These are phyloP conservation scores for Polypterus senegalus DNA, from an alignment of 2,113 vertebrate genomes.

Conservation along the genomic window DNA sequence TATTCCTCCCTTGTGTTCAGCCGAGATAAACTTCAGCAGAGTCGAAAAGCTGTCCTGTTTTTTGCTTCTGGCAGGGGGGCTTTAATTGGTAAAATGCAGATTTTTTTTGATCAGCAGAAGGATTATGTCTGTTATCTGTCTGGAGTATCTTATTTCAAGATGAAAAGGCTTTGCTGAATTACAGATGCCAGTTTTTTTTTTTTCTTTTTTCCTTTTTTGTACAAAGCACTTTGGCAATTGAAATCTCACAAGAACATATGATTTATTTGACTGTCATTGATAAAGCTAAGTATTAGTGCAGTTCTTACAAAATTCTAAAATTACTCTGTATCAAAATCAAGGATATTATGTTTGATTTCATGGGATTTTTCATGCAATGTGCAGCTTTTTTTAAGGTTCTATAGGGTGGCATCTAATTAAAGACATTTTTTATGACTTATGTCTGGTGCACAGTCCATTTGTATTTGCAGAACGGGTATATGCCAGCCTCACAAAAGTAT, in stretches of 20 bases:
- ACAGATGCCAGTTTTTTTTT: conserved; percentile 71
- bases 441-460: no score
- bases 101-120: conserved; percentile 92
- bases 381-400: no score
- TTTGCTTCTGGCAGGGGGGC: conserved; percentile 75
- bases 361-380: no score
- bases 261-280: conserved; percentile 92
- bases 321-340: conserved; percentile 65
- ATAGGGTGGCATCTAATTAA: no score
- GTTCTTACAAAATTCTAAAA: conserved; percentile 79
- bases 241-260: conserved; percentile 92
- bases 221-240: conserved; percentile 77
- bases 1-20: conserved; percentile 66
- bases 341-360: no score
- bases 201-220: conserved; percentile 37
- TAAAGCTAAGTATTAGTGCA: conserved; percentile 72
- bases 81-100: conserved; percentile 99
- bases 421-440: no score
- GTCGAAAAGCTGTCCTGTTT: conserved; percentile 56
- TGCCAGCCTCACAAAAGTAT: no score
- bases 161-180: conserved; percentile 93
- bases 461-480: no score
- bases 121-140: conserved; percentile 94
- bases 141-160: conserved; percentile 90
- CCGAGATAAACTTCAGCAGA: conserved; percentile 73